Conservation (phyloP, 2,113 vertebrate genomes). For the Romanogobio albipinnatus region DNA sequence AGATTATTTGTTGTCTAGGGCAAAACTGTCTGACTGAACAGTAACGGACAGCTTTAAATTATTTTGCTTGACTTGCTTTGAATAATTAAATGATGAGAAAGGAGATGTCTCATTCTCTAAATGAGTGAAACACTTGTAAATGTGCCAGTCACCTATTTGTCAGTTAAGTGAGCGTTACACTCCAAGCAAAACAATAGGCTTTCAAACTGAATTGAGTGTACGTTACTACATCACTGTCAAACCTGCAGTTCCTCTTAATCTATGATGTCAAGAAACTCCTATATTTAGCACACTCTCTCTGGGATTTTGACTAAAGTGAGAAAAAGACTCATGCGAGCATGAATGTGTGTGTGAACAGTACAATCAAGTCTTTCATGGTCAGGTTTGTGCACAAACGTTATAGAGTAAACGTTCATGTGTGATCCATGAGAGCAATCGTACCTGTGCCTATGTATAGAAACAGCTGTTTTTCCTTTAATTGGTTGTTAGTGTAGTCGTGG, state of each 20-base stretch:
- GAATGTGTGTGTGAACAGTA: background rate
- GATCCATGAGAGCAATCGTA: conserved; percentile 29
- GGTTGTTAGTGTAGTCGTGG: conserved; percentile 47
- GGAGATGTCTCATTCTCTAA: background rate
- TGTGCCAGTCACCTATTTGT: conserved; percentile 7
- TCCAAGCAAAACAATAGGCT: background rate
- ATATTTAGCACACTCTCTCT: background rate
- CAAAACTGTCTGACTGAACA: background rate
- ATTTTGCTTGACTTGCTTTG: background rate
- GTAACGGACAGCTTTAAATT: background rate
- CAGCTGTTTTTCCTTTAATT: conserved; percentile 59
- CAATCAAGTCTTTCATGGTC: background rate
- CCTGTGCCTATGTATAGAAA: conserved; percentile 31
- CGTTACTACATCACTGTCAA: background rate
- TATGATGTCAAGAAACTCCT: background rate
- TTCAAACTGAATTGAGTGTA: background rate
- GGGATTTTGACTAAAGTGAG: background rate
- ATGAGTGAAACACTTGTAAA: conserved; percentile 21
- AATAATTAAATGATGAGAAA: conserved; percentile 7
- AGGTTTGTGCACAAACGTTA: background rate
- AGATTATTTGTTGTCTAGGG: background rate
- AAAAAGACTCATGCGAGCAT: background rate
- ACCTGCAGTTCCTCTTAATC: background rate
- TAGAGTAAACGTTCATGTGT: conserved; percentile 17
- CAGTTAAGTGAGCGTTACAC: background rate